phyloP scores from a whole-genome alignment of 2,888 invertebrate genomes.

The Acleris emargana region DNA sequence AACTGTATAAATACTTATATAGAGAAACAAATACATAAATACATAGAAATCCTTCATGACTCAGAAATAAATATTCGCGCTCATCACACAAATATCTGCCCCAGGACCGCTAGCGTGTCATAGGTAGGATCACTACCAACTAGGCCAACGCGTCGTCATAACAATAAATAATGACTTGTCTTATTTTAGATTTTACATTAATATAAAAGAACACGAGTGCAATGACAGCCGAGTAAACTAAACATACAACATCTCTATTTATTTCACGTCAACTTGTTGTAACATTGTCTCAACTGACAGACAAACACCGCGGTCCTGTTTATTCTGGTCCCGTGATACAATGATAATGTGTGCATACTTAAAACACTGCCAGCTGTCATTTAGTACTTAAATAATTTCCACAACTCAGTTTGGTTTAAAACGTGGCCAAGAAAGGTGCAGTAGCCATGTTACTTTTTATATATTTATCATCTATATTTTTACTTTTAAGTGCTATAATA shows the following conservation, averaged over 20 bases:
- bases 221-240: conserved; percentile 5
- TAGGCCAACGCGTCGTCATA: too few species aligned
- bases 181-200: too few species aligned
- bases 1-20: too few species aligned
- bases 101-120: too few species aligned
- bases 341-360: conserved; percentile 21
- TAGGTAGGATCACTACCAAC: too few species aligned
- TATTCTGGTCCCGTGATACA: conserved; percentile 28
- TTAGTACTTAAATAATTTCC: conserved; percentile 37
- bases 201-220: background rate
- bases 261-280: conserved; percentile 11
- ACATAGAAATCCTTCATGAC: too few species aligned
- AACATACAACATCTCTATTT: conserved; percentile 4
- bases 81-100: too few species aligned
- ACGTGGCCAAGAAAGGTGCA: conserved; percentile 43
- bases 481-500: conserved; percentile 56
- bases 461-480: conserved; percentile 60
- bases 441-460: conserved; percentile 58
- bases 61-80: too few species aligned
- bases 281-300: conserved; percentile 11
- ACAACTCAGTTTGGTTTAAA: conserved; percentile 45
- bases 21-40: too few species aligned
- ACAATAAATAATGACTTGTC: too few species aligned
- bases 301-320: conserved; percentile 22
- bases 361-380: background rate